Evolutionary conservation across 1,140 invertebrate species (phyloP).

Genomic region (Globodera rostochiensis): DNA sequence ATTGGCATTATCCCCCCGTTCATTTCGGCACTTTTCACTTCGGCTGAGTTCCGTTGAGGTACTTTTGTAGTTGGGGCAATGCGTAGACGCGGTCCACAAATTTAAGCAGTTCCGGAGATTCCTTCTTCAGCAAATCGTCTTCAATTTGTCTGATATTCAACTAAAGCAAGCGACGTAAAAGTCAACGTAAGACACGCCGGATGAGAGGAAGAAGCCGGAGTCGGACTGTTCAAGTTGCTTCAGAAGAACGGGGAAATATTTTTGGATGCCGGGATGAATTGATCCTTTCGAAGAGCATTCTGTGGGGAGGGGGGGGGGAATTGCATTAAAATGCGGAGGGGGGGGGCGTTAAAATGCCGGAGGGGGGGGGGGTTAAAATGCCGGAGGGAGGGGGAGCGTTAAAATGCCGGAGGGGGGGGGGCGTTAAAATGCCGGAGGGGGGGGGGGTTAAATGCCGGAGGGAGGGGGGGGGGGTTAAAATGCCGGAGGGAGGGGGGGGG

Average conservation of each 20-base stretch:
- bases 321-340: no score
- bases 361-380: no score
- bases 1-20: no score
- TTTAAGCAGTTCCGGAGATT: conserved; percentile 28
- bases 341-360: no score
- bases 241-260: conserved; percentile 25
- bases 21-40: no score
- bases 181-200: conserved; percentile 36
- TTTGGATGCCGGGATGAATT: conserved; percentile 36
- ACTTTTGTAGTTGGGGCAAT: conserved; percentile 33
- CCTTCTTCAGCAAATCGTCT: conserved; percentile 21
- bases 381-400: no score
- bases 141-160: neutral
- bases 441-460: no score
- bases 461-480: no score
- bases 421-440: no score
- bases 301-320: neutral
- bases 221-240: conserved; percentile 34
- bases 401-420: no score
- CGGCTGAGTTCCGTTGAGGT: conserved; percentile 3
- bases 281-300: conserved; percentile 27
- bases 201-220: conserved; percentile 37
- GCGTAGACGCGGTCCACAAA: conserved; percentile 32
- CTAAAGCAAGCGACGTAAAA: conserved; percentile 26
- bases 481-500: no score